A percentile compares a stretch with the other conserved stretches of the same genome.
Evolutionary conservation across 2,888 invertebrate species (phyloP).

Genomic region (Tribolium freemani): DNA sequence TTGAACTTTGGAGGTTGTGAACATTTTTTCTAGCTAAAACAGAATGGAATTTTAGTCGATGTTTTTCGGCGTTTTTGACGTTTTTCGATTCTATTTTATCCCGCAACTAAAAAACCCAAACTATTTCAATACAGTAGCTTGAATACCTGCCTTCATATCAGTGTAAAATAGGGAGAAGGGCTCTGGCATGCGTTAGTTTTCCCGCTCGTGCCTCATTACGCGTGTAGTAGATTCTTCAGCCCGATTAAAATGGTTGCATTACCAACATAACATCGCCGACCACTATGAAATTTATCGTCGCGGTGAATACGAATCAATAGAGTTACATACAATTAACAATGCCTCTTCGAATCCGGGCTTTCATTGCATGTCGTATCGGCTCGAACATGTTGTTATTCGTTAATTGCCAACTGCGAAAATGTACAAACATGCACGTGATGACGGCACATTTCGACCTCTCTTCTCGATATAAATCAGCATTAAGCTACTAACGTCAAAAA

Average conservation of each 20-base stretch:
- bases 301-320: constrained; percentile 2
- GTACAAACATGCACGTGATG: neutral
- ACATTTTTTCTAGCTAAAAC: too few species aligned
- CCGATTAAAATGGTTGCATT: neutral
- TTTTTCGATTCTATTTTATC: too few species aligned
- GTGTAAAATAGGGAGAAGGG: too few species aligned
- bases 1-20: too few species aligned
- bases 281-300: constrained; percentile 1
- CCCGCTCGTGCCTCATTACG: too few species aligned
- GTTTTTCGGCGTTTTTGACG: too few species aligned
- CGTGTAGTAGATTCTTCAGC: neutral
- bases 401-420: neutral
- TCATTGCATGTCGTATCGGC: neutral
- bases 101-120: too few species aligned
- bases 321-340: constrained; percentile 5
- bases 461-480: constrained; percentile 14
- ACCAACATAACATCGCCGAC: neutral
- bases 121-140: too few species aligned
- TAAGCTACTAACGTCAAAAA: constrained; percentile 15
- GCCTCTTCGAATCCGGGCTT: neutral
- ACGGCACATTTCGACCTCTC: neutral
- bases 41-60: too few species aligned
- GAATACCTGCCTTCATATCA: too few species aligned
- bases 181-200: too few species aligned
- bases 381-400: neutral